These are phyloP conservation scores for Bacillus rossius DNA, from an alignment of 1,140 invertebrate genomes.

Conservation along the genomic window DNA sequence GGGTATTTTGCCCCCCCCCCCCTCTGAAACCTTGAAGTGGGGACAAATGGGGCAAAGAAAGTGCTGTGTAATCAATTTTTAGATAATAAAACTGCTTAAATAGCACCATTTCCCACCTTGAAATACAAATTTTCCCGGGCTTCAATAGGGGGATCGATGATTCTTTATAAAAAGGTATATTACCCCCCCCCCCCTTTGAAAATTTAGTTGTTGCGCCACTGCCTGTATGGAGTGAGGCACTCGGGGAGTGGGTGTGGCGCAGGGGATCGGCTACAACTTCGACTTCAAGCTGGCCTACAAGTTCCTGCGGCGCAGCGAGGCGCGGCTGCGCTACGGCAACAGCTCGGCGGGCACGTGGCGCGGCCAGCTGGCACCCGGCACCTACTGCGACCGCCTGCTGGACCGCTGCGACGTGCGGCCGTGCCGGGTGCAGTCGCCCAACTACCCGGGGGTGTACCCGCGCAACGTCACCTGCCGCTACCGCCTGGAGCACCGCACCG, in stretches of 20 bases:
- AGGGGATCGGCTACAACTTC: conserved; percentile 73
- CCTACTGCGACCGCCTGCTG: conserved; percentile 72
- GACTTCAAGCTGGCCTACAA: conserved; percentile 79
- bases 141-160: too few species aligned
- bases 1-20: too few species aligned
- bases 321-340: conserved; percentile 69
- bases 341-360: conserved; percentile 60
- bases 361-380: conserved; percentile 61
- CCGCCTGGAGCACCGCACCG: conserved; percentile 59
- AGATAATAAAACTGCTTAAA: too few species aligned
- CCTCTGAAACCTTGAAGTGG: too few species aligned
- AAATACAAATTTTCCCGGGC: too few species aligned
- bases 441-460: conserved; percentile 81
- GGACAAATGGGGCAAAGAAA: too few species aligned
- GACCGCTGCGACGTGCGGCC: conserved; percentile 57
- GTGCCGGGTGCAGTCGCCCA: conserved; percentile 74
- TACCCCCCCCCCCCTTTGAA: too few species aligned
- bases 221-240: too few species aligned
- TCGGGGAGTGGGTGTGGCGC: conserved; percentile 20
- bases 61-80: too few species aligned
- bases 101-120: too few species aligned
- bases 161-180: too few species aligned
- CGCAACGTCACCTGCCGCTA: conserved; percentile 80
- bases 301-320: conserved; percentile 66
- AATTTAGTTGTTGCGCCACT: too few species aligned